These are phyloP conservation scores for Meloe dianella DNA, from an alignment of 2,888 invertebrate species.

Conservation along the genomic window DNA sequence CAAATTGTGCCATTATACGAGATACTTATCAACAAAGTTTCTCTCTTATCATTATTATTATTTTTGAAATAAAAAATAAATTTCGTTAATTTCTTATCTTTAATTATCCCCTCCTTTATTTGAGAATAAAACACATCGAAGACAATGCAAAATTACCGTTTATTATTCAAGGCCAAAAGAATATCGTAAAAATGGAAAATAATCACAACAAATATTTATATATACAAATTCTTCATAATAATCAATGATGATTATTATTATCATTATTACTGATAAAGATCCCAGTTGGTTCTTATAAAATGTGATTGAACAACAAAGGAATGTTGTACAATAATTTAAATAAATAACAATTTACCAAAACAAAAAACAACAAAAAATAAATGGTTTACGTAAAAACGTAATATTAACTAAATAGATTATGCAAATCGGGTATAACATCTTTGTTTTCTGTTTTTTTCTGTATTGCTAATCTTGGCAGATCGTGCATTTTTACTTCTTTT, in stretches of 20 bases:
- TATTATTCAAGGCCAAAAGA: conserved; percentile 43
- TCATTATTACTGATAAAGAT: conserved; percentile 16
- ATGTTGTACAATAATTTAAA: conserved; percentile 40
- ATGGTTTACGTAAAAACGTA: conserved; percentile 21
- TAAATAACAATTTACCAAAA: conserved; percentile 31
- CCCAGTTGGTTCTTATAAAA: conserved; percentile 19
- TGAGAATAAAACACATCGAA: not conserved
- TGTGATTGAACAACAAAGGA: conserved; percentile 39
- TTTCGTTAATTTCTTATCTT: not conserved
- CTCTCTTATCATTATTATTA: not conserved
- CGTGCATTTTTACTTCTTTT: conserved; percentile 84
- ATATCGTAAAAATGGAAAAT: conserved; percentile 44
- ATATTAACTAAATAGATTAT: conserved; percentile 53
- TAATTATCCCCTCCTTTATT: too few species aligned
- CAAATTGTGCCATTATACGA: conserved; percentile 9
- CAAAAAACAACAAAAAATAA: too few species aligned
- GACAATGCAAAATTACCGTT: conserved; percentile 23
- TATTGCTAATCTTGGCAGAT: conserved; percentile 75
- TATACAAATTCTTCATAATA: conserved; percentile 44
- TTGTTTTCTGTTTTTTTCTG: conserved; percentile 53
- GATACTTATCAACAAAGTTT: not conserved
- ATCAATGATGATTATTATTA: conserved; percentile 19
- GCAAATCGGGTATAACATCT: conserved; percentile 53
- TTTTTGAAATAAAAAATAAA: not conserved
- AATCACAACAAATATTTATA: conserved; percentile 48